Conservation (phyloP, 2,888 invertebrate genomes). For the Onchidella celtica region DNA sequence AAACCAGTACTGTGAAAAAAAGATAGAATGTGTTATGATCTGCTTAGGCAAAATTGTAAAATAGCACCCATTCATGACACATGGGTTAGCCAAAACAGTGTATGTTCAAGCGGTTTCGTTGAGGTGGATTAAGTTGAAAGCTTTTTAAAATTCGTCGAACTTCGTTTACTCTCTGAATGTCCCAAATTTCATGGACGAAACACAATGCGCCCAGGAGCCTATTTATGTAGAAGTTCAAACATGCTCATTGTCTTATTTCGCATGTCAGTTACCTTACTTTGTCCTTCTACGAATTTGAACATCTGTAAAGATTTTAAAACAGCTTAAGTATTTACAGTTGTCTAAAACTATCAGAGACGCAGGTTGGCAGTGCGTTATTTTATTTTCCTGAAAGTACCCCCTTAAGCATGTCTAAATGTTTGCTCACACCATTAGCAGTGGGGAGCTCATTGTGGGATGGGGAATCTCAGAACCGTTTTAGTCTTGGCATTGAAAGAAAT, state of each 20-base stretch:
- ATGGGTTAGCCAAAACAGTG: neutral
- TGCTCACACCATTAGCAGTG: neutral
- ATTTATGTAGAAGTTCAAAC: too few relatives aligned
- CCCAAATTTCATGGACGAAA: too few relatives aligned
- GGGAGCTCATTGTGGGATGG: neutral
- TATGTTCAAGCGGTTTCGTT: neutral
- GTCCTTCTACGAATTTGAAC: too few relatives aligned
- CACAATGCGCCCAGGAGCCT: too few relatives aligned
- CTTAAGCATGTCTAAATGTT: neutral
- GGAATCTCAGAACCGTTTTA: neutral
- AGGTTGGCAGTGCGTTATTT: neutral
- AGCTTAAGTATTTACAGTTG: neutral
- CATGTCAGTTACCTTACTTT: too few relatives aligned
- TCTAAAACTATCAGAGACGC: neutral
- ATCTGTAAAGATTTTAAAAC: neutral
- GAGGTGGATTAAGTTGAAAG: neutral
- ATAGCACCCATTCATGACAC: constrained; percentile 9
- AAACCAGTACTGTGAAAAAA: too few relatives aligned
- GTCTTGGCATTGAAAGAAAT: neutral
- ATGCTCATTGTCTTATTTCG: neutral
- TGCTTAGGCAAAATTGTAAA: neutral
- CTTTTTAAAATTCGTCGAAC: too few relatives aligned
- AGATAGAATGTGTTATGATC: neutral
- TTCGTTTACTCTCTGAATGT: too few relatives aligned
- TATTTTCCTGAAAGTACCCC: neutral